Evolutionary conservation across 2,888 invertebrate species (phyloP), one percentile per base, ranked within the genome.

Genomic region (Blastobasis lacticolella): DNA sequence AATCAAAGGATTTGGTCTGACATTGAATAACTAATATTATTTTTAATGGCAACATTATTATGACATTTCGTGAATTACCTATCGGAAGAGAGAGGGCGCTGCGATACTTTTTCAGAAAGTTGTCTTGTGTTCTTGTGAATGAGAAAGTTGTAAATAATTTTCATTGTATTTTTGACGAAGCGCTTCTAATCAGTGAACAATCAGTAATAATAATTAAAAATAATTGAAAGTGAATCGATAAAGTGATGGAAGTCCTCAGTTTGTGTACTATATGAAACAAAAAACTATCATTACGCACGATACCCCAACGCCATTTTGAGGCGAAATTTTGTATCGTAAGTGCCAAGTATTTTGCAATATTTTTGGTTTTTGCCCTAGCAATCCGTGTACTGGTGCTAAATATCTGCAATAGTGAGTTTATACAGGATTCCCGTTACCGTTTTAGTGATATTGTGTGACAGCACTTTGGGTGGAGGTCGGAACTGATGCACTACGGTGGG

Each of bases 241-340:
- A 69, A 74, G 82, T 78, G 73, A 82, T 81, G 79, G 64, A 63
- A 79, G 73, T 70, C 68, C 67, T 60, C 74, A 75, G 69, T 75
- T 68, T 66, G 73, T 75, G 82, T 81, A 75, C 77, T 76, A 68
- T 79, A 78, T 79, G 79, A 86, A 86, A 85, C 86, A 84, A 87
- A 88, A 88, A 88, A 82, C 88, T 82, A 84, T 86, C 86, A 82
- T 84, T 85, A 84, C 89, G 87, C 89, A 88, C 87, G 88, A 86
- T 86, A 85, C 78, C 75, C 73, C 80, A 88, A 88, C 89, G 89
- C 89, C 89, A 89, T 89, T 89, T 89, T 89, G 89, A 89, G 87
- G 88, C 88, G 86, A 89, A 89, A 86, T 85, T 87, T 88, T 87
- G 81, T 87, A 83, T 65, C 87, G 89, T 89, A 88, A 89, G 89